Evolutionary conservation across 2,113 vertebrate genomes (phyloP).

Genomic region (Limanda limanda): DNA sequence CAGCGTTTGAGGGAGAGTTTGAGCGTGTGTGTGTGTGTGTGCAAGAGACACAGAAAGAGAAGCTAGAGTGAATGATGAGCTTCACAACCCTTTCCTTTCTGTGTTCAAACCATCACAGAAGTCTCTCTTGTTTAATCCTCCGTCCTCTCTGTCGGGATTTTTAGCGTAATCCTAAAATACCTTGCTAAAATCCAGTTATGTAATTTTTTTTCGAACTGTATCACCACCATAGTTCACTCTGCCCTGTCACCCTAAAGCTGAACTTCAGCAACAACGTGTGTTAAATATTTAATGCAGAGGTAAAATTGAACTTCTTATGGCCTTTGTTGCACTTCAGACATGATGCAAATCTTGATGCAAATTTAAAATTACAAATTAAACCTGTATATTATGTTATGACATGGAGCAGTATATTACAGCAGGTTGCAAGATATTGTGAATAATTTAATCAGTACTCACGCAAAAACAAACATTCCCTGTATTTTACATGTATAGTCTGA

Average conservation of each 20-base stretch:
- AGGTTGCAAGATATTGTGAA: neutral
- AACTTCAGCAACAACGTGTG: slow-evolving; percentile 14
- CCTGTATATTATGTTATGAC: neutral
- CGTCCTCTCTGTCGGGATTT: slow-evolving; percentile 48
- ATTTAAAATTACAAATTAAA: neutral
- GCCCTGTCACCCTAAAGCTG: slow-evolving; percentile 43
- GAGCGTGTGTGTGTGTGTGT: slow-evolving; percentile 1
- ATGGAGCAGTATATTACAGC: neutral
- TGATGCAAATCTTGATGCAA: neutral
- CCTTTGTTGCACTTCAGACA: neutral
- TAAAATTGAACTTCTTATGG: neutral
- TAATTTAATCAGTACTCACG: neutral
- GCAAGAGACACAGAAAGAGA: slow-evolving; percentile 38
- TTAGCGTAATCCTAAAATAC: slow-evolving; percentile 61
- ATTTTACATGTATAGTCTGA: neutral
- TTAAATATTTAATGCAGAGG: neutral
- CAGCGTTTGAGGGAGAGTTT: slow-evolving; percentile 3
- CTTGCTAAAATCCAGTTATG: slow-evolving; percentile 60
- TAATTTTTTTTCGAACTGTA: slow-evolving; percentile 41
- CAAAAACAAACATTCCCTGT: neutral
- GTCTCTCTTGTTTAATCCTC: slow-evolving; percentile 62
- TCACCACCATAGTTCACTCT: slow-evolving; percentile 24
- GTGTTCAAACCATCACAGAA: slow-evolving; percentile 63
- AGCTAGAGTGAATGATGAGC: slow-evolving; percentile 58
- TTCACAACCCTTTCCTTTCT: slow-evolving; percentile 64